Conservation (phyloP, 2,888 invertebrate genomes). For the Aquatica leii region DNA sequence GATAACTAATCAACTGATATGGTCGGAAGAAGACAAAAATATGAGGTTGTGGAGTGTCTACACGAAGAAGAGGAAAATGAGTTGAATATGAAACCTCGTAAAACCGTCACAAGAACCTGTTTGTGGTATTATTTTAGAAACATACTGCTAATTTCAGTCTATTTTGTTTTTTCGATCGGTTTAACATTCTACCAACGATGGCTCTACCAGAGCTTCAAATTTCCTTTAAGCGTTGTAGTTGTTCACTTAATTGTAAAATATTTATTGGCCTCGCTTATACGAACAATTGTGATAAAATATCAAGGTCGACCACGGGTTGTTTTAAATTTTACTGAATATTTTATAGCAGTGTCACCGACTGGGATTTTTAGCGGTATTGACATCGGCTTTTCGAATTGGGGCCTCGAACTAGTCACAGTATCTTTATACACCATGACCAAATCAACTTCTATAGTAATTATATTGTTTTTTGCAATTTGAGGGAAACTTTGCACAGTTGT, state of each 20-base stretch:
- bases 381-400: constrained; percentile 98
- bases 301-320: constrained; percentile 72
- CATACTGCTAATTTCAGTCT: constrained; percentile 73
- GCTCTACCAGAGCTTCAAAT: constrained; percentile 85
- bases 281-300: constrained; percentile 65
- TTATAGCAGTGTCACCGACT: constrained; percentile 82
- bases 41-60: constrained; percentile 48
- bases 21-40: constrained; percentile 43
- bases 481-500: too few relatives aligned
- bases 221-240: constrained; percentile 88
- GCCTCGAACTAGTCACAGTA: constrained; percentile 91
- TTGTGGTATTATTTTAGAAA: constrained; percentile 57
- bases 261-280: constrained; percentile 75
- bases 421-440: constrained; percentile 99
- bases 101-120: constrained; percentile 53
- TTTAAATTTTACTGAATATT: constrained; percentile 78
- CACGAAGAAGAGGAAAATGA: constrained; percentile 46
- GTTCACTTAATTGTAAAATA: constrained; percentile 93
- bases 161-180: constrained; percentile 92
- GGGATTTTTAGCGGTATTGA: constrained; percentile 96
- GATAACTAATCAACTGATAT: constrained; percentile 19
- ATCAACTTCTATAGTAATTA: constrained; percentile 96
- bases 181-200: constrained; percentile 97
- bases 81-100: constrained; percentile 52
- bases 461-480: constrained; percentile 91